Evolutionary conservation across 2,113 vertebrate genomes (phyloP), one percentile per base, ranked within the genome.

Genomic region (Beaufortia kweichowensis): DNA sequence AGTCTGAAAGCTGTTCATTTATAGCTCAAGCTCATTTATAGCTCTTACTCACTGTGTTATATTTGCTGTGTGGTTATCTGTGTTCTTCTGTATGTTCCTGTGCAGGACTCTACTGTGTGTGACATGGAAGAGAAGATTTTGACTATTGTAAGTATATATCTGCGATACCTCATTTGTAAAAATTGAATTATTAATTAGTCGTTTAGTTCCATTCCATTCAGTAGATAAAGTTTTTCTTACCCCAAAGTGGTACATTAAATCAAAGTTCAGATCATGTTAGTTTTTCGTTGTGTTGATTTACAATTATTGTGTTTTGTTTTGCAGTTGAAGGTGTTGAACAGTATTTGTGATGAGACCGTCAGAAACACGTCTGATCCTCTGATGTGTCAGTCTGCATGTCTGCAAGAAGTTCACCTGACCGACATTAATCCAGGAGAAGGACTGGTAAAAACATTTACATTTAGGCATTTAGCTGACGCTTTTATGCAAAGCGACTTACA

Each of bases 51-150:
- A 82, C 84, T 86, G 41, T 6, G 81, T 81, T 82, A 79, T 82
- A 26, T 21, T 29, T 6, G 29, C 23, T 57, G 67, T n/a, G n/a
- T 24, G 55, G 56, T 71, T 29, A 28, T 53, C 3, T 23, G 2
- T 56, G 19, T 66, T 66, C 50, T 73, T 85, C 82, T 84, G 83
- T 80, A 72, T 84, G 6, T 84, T 90, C 26, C 81, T 83, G 87
- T 83, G 85, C 90, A 99, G 97, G 96, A 98, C 85, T 96, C 91
- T 90, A 91, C 93, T 79, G 91, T 99, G 60, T 94, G 92, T 78
- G 96, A 97, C 86, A 99, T 98, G 96, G 97, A 99, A 84, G 96
- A 98, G 85, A 96, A 94, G 92, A 96, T 99, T 89, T 89, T 98
- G 79, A 92, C 89, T 87, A 94, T 99, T 73, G 97, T 99, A 91